Percentiles rank a stretch among this genome's conserved stretches.
Conservation (phyloP, 2,113 vertebrate genomes). For the Apteryx owenii region DNA sequence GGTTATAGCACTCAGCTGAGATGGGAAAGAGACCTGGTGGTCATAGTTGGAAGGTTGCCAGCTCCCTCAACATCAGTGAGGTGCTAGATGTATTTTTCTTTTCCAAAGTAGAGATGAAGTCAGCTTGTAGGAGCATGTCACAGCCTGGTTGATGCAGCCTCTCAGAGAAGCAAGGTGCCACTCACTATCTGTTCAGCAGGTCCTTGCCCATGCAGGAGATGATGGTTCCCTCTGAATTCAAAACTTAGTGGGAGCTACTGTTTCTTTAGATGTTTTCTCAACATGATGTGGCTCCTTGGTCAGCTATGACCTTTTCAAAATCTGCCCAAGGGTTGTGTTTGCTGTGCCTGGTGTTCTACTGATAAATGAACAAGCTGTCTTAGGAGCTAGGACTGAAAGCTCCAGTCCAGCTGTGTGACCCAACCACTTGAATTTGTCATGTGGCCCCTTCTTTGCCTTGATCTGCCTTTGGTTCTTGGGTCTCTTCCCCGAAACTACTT, state of each 20-base stretch:
- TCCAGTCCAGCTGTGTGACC: not conserved
- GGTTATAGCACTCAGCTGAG: not conserved
- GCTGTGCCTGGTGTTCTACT: not conserved
- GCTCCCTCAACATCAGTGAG: not conserved
- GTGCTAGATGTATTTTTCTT: not conserved
- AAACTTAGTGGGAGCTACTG: not conserved
- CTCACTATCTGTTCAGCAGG: not conserved
- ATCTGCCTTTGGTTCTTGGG: not conserved
- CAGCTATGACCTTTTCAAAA: not conserved
- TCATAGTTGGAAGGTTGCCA: not conserved
- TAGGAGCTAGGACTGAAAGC: not conserved
- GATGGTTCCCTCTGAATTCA: not conserved
- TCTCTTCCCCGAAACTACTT: not conserved
- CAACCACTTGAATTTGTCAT: not conserved
- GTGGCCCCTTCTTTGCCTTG: not conserved
- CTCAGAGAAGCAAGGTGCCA: not conserved
- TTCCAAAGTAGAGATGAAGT: not conserved
- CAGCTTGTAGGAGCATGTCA: not conserved
- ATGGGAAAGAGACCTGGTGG: not conserved
- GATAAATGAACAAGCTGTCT: not conserved
- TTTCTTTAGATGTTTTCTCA: not conserved
- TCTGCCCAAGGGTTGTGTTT: not conserved
- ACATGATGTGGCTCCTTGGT: not conserved
- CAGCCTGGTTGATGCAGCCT: not conserved
- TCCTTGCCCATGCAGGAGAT: not conserved